These are phyloP conservation scores for Nudaria mundana DNA, from an alignment of 2,888 invertebrate species.

Conservation along the genomic window DNA sequence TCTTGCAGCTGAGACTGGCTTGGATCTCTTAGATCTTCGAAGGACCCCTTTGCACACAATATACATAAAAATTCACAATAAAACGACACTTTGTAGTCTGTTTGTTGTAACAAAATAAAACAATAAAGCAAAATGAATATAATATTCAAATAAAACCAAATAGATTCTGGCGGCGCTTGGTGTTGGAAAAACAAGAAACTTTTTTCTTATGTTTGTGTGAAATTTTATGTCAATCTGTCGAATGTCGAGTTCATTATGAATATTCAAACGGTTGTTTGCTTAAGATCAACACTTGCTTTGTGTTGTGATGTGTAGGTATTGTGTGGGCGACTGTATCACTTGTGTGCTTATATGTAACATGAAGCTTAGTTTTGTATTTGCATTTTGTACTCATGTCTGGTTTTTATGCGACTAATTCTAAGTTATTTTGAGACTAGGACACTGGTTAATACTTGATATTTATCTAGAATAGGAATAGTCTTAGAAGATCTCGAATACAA, in stretches of 20 bases:
- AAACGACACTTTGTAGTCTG: too few relatives aligned
- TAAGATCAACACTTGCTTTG: constrained; percentile 19
- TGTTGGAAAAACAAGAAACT: constrained; percentile 38
- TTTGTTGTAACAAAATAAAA: too few relatives aligned
- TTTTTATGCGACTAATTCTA: too few relatives aligned
- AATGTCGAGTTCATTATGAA: constrained; percentile 60
- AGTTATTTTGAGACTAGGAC: too few relatives aligned
- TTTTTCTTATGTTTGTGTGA: constrained; percentile 67
- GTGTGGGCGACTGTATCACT: constrained; percentile 16
- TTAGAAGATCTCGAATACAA: too few relatives aligned
- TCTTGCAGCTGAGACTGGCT: too few relatives aligned
- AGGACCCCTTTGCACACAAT: too few relatives aligned
- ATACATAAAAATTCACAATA: too few relatives aligned
- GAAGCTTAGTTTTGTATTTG: neutral
- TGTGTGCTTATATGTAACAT: neutral
- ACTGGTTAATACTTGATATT: too few relatives aligned
- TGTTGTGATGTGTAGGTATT: constrained; percentile 26
- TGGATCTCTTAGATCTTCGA: too few relatives aligned
- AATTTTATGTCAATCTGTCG: constrained; percentile 74
- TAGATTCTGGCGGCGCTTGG: constrained; percentile 48
- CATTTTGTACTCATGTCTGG: neutral
- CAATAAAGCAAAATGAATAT: constrained; percentile 12
- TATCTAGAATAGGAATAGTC: too few relatives aligned
- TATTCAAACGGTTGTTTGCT: constrained; percentile 63
- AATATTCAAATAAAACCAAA: constrained; percentile 62